Evolutionary conservation across 2,888 invertebrate genomes (phyloP).

Genomic region (Drosophila nigricruria): DNA sequence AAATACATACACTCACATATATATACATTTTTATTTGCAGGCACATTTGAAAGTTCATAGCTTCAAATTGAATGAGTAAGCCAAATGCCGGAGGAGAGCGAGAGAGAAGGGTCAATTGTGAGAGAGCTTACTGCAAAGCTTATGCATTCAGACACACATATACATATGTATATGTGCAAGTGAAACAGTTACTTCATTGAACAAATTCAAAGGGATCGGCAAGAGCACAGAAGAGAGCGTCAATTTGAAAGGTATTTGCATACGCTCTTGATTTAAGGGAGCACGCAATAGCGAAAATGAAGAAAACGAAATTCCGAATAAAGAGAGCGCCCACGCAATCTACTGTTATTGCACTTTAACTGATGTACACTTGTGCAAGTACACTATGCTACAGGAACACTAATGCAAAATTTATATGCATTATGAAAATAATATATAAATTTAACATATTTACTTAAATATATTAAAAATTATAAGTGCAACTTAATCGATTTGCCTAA

Average conservation of each 20-base stretch:
- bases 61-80: constrained; percentile 1
- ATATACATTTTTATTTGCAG: not conserved
- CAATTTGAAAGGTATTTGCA: not conserved
- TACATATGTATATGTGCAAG: not conserved
- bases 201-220: constrained; percentile 1
- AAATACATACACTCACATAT: no score
- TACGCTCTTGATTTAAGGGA: not conserved
- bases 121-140: constrained; percentile 1
- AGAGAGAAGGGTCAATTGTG: not conserved
- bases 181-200: not conserved
- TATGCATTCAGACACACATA: no score
- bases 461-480: no score
- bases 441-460: no score
- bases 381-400: not conserved
- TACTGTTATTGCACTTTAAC: not conserved
- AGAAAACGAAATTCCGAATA: not conserved
- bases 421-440: no score
- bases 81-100: not conserved
- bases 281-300: no score
- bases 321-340: not conserved
- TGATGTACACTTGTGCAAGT: not conserved
- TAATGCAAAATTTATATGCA: no score
- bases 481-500: no score
- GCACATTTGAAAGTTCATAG: not conserved
- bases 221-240: not conserved